These are phyloP conservation scores for Champsocephalus gunnari DNA, from an alignment of 2,797 vertebrate genomes.

Conservation along the genomic window DNA sequence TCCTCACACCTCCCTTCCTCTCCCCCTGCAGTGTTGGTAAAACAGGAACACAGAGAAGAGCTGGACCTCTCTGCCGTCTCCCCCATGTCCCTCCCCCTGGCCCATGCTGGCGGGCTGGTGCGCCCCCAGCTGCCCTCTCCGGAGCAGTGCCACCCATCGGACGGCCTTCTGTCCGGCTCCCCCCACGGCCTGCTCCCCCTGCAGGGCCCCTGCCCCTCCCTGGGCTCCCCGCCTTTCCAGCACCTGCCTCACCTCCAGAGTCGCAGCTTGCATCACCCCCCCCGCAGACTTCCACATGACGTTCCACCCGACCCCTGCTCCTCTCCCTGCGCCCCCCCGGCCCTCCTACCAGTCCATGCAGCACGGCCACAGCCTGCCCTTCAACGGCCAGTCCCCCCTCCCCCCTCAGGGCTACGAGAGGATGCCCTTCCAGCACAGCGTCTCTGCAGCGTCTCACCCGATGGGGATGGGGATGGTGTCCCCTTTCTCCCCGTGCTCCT, in stretches of 20 bases:
- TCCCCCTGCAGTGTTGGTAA: slow-evolving; percentile 89
- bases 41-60: slow-evolving; percentile 95
- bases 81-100: slow-evolving; percentile 85
- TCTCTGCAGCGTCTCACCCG: slow-evolving; percentile 83
- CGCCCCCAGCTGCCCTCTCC: slow-evolving; percentile 91
- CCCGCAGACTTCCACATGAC: slow-evolving; percentile 92
- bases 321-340: slow-evolving; percentile 83
- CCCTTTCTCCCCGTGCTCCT: slow-evolving; percentile 82
- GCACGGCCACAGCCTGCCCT: slow-evolving; percentile 80
- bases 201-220: slow-evolving; percentile 84
- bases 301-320: slow-evolving; percentile 89
- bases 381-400: slow-evolving; percentile 92
- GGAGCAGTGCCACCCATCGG: slow-evolving; percentile 89
- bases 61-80: slow-evolving; percentile 88
- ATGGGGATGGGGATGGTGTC: slow-evolving; percentile 91
- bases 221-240: slow-evolving; percentile 90
- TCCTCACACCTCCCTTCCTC: slow-evolving; percentile 18
- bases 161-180: slow-evolving; percentile 89
- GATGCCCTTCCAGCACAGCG: slow-evolving; percentile 90
- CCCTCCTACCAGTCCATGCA: slow-evolving; percentile 92
- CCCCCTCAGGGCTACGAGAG: slow-evolving; percentile 91
- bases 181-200: slow-evolving; percentile 86
- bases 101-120: slow-evolving; percentile 83
- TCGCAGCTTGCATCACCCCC: slow-evolving; percentile 87
- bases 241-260: slow-evolving; percentile 92